Evolutionary conservation across 2,888 invertebrate species (phyloP), one percentile per base, ranked within the genome.

Genomic region (Euplexia lucipara): DNA sequence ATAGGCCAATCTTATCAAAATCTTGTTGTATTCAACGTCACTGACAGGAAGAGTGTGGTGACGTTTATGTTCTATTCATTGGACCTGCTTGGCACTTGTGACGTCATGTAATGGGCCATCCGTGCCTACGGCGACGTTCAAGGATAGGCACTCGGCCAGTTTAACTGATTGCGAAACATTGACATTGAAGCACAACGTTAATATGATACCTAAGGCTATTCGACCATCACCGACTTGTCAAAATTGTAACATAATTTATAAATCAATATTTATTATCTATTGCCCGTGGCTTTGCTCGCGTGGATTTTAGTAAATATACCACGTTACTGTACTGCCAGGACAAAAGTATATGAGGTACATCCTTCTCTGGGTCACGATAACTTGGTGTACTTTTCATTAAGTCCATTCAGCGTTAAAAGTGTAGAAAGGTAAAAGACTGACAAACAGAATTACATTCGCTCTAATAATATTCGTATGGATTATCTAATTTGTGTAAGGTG

Each of bases 151-250:
- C 41, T 62, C 41, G 65, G 32, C 49, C 44, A 54, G 32, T 64
- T 58, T 39, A 61, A 69, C 47, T 12, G 48, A 74, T 74, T 74
- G 78, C 74, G 60, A 74, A 74, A 74, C 74, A 26, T 60, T 74
- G 78, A 75, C 75, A 75, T 66, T 68, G 81, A 32, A 61, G 30
- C 35, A 34, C 41, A 74, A 51, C 66, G 60, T 74, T 41, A n/a
- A 60, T 66, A 65, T 56, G n/a, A 59, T 60, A 48, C 26, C 22
- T 37, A 32, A 34, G 66, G 41, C 59, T 26, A 57, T 41, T 18
- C 49, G 66, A 53, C 54, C 57, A 61, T 53, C 49, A 35, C 48
- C 9, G n/a, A 49, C 41, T 57, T 58, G 53, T 61, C 60, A 66
- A 77, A 66, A 57, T 16, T 53, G 18, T 77, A 47, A 60, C 63